Evolutionary conservation across 2,797 vertebrate species (phyloP).

Genomic region (Crenichthys baileyi): DNA sequence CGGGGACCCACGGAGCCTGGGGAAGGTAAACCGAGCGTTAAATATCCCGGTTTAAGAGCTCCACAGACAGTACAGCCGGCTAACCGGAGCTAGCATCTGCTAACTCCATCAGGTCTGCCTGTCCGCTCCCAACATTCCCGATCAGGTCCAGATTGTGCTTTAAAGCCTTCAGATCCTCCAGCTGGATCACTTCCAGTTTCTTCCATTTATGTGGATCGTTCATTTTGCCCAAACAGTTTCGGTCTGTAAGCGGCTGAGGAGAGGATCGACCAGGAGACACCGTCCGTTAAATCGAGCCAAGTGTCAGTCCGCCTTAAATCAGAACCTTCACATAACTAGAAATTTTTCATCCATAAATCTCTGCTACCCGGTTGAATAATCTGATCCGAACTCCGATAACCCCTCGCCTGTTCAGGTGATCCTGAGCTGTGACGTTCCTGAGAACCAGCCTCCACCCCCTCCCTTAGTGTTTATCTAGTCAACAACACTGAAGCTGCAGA

Average conservation of each 20-base stretch:
- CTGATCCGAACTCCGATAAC: neutral
- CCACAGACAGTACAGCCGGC: slow-evolving; percentile 8
- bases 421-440: too few relatives aligned
- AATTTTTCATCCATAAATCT: neutral
- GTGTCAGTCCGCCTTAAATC: neutral
- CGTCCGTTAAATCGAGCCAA: too few relatives aligned
- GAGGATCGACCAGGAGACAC: neutral
- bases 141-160: neutral
- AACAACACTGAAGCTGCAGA: too few relatives aligned
- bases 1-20: slow-evolving; percentile 8
- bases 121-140: slow-evolving; percentile 2
- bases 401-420: too few relatives aligned
- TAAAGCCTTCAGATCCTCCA: neutral
- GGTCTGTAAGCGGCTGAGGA: neutral
- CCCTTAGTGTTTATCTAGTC: too few relatives aligned
- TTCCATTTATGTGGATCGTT: neutral
- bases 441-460: too few relatives aligned
- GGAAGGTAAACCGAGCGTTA: slow-evolving; percentile 29
- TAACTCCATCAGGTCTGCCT: slow-evolving; percentile 23
- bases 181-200: too few relatives aligned
- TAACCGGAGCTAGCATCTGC: slow-evolving; percentile 45
- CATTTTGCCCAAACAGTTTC: neutral
- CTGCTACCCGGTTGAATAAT: neutral
- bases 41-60: slow-evolving; percentile 1
- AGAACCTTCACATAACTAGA: neutral